Conservation (phyloP, 2,797 vertebrate species). For the Chlorospingus flavigularis region DNA sequence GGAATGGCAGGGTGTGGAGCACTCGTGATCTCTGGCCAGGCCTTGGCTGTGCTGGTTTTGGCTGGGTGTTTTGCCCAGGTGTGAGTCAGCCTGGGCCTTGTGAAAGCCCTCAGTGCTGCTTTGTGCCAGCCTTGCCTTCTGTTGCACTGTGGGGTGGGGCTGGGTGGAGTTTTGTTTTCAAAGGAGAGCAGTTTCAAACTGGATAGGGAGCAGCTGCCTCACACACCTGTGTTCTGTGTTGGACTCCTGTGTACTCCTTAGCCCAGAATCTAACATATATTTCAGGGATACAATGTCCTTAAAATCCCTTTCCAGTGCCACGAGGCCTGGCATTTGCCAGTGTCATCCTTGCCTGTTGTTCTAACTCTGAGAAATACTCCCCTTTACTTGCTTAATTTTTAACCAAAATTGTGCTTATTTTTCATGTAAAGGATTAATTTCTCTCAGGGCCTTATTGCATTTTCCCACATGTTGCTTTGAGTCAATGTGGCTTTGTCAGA, state of each 20-base stretch:
- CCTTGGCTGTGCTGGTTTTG: not conserved
- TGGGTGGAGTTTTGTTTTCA: not conserved
- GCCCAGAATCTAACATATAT: rapidly evolving
- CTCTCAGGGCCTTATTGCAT: not conserved
- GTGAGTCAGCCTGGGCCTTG: conserved; percentile 20
- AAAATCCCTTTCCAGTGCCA: not conserved
- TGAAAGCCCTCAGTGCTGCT: not conserved
- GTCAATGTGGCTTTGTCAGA: conserved; percentile 67
- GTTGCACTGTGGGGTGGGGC: not conserved
- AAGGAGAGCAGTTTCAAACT: not conserved
- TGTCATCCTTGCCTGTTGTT: not conserved
- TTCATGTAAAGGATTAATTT: conserved; percentile 2
- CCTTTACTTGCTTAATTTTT: not conserved
- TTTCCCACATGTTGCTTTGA: conserved; percentile 65
- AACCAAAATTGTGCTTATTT: not conserved
- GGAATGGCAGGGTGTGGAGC: not conserved
- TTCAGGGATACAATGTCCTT: not conserved
- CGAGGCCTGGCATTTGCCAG: not conserved
- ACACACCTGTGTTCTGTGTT: not conserved
- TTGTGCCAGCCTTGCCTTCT: not conserved
- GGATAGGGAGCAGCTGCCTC: not conserved
- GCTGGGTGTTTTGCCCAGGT: not conserved
- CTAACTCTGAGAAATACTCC: not conserved
- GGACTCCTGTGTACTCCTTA: not conserved
- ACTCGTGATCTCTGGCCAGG: not conserved